phyloP scores from a whole-genome alignment of 1,140 invertebrate genomes.

The Drosophila baimaii region DNA sequence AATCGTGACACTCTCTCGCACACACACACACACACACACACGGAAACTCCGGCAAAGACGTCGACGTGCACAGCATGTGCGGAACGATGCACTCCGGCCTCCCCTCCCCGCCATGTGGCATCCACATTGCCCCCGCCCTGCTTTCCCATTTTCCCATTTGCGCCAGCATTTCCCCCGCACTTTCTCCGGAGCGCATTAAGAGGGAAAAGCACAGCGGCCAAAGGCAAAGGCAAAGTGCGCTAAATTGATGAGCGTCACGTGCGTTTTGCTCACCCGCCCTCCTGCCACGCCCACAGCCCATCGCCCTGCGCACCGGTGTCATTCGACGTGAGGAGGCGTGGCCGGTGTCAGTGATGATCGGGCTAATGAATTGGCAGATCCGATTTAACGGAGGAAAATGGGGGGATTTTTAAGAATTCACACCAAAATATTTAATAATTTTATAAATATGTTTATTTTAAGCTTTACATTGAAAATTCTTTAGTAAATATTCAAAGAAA shows the following conservation, averaged over 20 bases:
- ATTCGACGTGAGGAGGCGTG: conserved; percentile 42
- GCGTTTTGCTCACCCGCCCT: conserved; percentile 67
- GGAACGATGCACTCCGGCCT: conserved; percentile 65
- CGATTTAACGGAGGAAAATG: too few species aligned
- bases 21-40: conserved; percentile 3
- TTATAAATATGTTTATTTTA: background rate
- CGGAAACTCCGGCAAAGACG: conserved; percentile 23
- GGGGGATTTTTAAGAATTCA: background rate
- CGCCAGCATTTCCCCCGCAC: conserved; percentile 20
- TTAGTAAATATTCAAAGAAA: background rate
- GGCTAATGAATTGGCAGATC: conserved; percentile 14
- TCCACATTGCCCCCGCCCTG: background rate
- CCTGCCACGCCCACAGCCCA: conserved; percentile 47
- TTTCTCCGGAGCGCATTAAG: conserved; percentile 69
- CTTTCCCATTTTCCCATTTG: conserved; percentile 17
- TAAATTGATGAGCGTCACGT: conserved; percentile 83
- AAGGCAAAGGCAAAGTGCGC: conserved; percentile 72
- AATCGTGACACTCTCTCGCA: conserved; percentile 74
- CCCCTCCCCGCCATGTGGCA: conserved; percentile 21
- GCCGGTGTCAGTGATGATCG: conserved; percentile 41
- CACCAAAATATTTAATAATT: background rate
- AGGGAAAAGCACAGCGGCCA: conserved; percentile 40
- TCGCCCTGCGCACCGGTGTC: conserved; percentile 44
- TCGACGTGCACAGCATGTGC: conserved; percentile 64
- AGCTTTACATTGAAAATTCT: background rate